Evolutionary conservation across 1,140 invertebrate genomes (phyloP).

Genomic region (Eurosta solidaginis): DNA sequence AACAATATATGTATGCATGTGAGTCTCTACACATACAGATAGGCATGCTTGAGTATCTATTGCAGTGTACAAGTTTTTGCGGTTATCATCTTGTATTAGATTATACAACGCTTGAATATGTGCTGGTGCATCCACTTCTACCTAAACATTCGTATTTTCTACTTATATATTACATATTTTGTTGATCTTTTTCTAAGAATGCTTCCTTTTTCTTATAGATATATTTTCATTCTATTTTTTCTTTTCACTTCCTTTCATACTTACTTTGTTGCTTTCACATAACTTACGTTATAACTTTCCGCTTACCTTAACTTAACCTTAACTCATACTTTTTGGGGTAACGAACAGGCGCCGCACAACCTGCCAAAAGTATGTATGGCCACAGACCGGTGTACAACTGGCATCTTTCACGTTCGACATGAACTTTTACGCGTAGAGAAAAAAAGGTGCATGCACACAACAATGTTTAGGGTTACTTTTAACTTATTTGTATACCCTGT

Average conservation of each 20-base stretch:
- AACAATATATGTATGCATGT: not conserved
- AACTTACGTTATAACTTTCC: slow-evolving; percentile 22
- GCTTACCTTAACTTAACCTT: slow-evolving; percentile 25
- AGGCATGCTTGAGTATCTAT: no score
- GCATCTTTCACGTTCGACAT: not conserved
- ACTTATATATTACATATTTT: not conserved
- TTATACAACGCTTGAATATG: not conserved
- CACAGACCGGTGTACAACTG: slow-evolving; percentile 4
- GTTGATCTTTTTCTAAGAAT: slow-evolving; percentile 6
- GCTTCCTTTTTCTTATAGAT: not conserved
- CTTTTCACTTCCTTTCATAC: not conserved
- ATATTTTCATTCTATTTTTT: no score
- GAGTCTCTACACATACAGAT: no score
- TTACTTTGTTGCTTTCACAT: slow-evolving; percentile 14
- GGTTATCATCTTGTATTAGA: not conserved
- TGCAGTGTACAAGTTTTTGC: no score
- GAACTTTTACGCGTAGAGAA: not conserved
- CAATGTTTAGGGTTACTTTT: no score
- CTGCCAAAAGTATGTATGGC: not conserved
- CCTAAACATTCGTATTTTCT: not conserved
- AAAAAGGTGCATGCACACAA: no score
- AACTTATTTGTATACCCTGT: slow-evolving; percentile 10
- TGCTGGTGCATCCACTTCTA: not conserved
- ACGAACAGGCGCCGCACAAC: not conserved
- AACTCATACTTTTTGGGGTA: not conserved